phyloP scores from a whole-genome alignment of 2,888 invertebrate genomes.

The Eurois occulta region DNA sequence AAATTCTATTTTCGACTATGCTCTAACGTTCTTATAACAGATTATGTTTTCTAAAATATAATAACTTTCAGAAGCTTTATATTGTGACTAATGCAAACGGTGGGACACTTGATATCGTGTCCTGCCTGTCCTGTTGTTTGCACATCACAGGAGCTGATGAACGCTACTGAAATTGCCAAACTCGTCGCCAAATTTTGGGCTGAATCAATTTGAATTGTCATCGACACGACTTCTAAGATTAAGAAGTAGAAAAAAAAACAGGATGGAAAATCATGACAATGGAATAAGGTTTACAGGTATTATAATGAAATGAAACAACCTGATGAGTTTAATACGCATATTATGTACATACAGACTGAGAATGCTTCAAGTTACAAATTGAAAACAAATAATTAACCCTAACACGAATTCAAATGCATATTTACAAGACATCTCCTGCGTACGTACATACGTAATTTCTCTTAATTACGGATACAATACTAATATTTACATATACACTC shows the following conservation, averaged over 20 bases:
- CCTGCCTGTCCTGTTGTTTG: too few relatives aligned
- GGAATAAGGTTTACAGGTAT: not conserved
- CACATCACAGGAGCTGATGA: too few relatives aligned
- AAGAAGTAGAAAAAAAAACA: not conserved
- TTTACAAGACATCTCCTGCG: slow-evolving; percentile 59
- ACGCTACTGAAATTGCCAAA: too few relatives aligned
- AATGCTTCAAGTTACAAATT: slow-evolving; percentile 64
- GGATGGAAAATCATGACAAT: not conserved
- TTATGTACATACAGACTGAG: slow-evolving; percentile 71
- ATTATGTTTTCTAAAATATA: too few relatives aligned
- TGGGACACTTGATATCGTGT: too few relatives aligned
- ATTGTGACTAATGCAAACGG: too few relatives aligned
- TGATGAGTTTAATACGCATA: slow-evolving; percentile 56
- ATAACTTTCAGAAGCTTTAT: too few relatives aligned
- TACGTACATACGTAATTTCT: slow-evolving; percentile 55
- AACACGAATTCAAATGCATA: slow-evolving; percentile 70
- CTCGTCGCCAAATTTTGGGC: too few relatives aligned
- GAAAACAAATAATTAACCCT: slow-evolving; percentile 72
- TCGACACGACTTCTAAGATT: too few relatives aligned
- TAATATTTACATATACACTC: slow-evolving; percentile 65
- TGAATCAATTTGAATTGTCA: too few relatives aligned
- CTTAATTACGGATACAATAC: slow-evolving; percentile 57
- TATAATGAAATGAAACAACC: slow-evolving; percentile 54
- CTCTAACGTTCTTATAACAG: too few relatives aligned
- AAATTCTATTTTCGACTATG: too few relatives aligned